Percentiles rank a stretch among this genome's conserved stretches.
Conservation (phyloP, 2,888 invertebrate genomes). For the Dolomedes plantarius region DNA sequence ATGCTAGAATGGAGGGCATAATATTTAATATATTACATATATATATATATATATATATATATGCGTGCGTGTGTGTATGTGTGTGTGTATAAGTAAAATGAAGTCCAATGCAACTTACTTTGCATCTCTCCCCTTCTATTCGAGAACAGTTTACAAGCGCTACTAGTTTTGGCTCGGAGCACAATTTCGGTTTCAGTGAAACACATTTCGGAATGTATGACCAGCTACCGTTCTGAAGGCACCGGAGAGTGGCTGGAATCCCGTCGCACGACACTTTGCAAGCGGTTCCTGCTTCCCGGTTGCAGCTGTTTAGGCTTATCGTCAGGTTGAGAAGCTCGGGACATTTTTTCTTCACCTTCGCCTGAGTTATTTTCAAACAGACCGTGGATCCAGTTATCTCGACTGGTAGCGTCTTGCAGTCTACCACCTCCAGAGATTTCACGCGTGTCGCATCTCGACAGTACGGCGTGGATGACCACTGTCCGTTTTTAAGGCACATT, state of each 20-base stretch:
- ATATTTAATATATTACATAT: no score
- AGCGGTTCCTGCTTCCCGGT: neutral
- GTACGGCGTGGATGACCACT: neutral
- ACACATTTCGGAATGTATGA: neutral
- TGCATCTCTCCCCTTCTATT: conserved; percentile 9
- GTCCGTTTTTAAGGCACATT: neutral
- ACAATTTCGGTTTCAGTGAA: neutral
- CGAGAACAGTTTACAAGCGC: conserved; percentile 33
- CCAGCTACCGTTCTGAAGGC: neutral
- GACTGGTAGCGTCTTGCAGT: neutral
- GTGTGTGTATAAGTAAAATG: no score
- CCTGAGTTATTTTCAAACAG: neutral
- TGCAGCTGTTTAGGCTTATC: neutral
- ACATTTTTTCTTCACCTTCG: neutral
- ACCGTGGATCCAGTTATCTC: neutral
- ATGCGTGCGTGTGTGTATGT: no score
- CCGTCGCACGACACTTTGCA: conserved; percentile 5
- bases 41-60: no score
- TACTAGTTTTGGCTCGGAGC: conserved; percentile 13
- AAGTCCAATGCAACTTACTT: conserved; percentile 25
- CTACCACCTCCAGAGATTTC: neutral
- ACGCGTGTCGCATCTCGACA: neutral
- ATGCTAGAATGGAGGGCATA: no score
- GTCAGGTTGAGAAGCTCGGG: neutral
- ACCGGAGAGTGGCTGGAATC: neutral